Base-by-base conservation (phyloP, 2,113 vertebrate genomes). In the Pseudopodoces humilis region DNA sequence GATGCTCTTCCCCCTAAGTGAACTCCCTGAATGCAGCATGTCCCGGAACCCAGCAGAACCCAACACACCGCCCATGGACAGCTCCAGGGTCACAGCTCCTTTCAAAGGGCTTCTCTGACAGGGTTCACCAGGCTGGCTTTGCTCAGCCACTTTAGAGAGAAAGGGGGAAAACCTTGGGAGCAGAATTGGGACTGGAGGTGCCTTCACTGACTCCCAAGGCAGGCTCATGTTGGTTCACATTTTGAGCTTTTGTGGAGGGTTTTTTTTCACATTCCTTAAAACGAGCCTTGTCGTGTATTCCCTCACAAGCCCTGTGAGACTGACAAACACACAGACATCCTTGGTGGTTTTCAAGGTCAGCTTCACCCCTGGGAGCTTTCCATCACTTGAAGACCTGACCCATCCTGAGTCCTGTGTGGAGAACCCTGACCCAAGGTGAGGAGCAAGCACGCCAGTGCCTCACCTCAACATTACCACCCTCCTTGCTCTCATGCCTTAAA, bases 281-380 rank as follows among this genome's bases (percentile, higher is more conserved):
- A 67, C 0, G 4, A 86, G 39, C 28, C 17, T 55, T 82, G n/a
- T 27, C 1, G 8, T n/a, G 27, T 15, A 7, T 53, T 27, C 30
- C 28, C 33, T 25, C 59, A 4, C 28, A 2, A 0, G 1, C 39
- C 13, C 37, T 49, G 50, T 7, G 22, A 53, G 20, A 39, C 69
- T 46, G 52, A 50, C 39, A 49, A 23, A 28, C 49, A n/a, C 60
- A 20, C 33, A 8, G 59, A 11, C 31, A 52, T 5, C 59, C 68
- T 14, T 15, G 65, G 12, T 23, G 15, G 19, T 35, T 53, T 39
- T 23, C 85, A 46, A 52, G 31, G 80, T 35, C 81, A 50, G 37
- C 59, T 46, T 65, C 77, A 55, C 10, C 44, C 39, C 33, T 2
- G 22, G 14, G 6, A 17, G 13, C 9, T 41, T 68, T 58, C 69